Evolutionary conservation across 2,797 vertebrate species (phyloP).

Genomic region (Pristis pectinata): DNA sequence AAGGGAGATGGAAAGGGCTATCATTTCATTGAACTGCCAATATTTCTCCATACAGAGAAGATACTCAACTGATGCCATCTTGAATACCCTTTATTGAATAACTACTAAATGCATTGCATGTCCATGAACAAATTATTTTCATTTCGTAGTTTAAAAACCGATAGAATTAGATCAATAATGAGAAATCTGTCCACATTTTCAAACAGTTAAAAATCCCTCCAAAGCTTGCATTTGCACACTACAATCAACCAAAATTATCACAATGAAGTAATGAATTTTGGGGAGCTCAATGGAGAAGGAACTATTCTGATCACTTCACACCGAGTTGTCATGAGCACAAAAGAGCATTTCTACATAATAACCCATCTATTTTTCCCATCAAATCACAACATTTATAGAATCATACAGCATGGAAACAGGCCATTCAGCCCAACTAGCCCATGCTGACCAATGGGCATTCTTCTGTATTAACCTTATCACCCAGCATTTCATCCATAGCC

Average conservation of each 20-base stretch:
- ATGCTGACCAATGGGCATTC: no score
- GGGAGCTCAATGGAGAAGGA: background rate
- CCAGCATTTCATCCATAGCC: no score
- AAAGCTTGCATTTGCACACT: background rate
- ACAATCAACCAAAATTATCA: background rate
- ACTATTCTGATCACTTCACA: background rate
- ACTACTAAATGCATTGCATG: background rate
- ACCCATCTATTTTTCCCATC: no score
- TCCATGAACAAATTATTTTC: background rate
- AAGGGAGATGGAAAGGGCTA: no score
- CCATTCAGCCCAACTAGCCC: no score
- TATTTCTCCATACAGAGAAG: background rate
- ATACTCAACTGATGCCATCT: background rate
- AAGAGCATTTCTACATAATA: no score
- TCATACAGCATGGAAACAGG: no score
- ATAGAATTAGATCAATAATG: background rate
- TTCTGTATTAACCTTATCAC: no score
- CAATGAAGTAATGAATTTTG: background rate
- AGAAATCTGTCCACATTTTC: background rate
- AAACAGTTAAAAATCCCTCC: background rate
- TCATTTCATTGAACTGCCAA: background rate
- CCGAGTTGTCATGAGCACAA: background rate
- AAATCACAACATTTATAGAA: no score
- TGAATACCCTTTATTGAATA: background rate
- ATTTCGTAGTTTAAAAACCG: background rate